phyloP scores from a whole-genome alignment of 2,113 vertebrate species.

The Oryzias melastigma region DNA sequence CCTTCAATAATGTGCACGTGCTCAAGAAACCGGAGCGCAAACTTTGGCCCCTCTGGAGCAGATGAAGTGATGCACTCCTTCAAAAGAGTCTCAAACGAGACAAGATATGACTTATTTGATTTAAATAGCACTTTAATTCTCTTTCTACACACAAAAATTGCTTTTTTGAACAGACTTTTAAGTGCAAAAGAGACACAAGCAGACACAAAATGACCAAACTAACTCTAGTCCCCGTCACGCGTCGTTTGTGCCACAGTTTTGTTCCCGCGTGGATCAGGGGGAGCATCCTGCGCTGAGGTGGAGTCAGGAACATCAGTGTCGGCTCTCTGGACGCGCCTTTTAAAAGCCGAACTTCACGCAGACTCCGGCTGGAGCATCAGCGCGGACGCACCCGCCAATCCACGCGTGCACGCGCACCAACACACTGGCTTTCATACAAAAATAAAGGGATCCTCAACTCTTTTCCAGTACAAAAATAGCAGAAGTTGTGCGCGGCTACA shows the following conservation, averaged over 20 bases:
- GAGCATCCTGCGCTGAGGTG: constrained; percentile 54
- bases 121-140: no score
- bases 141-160: no score
- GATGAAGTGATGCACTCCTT: no score
- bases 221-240: neutral
- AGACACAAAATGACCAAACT: no score
- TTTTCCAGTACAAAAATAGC: constrained; percentile 52
- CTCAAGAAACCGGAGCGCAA: no score
- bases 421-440: constrained; percentile 60
- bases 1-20: no score
- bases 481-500: constrained; percentile 69
- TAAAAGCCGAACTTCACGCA: constrained; percentile 95
- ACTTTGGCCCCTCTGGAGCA: no score
- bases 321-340: constrained; percentile 91
- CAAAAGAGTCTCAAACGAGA: no score
- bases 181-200: no score
- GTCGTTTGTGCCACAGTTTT: no score
- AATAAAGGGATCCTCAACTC: constrained; percentile 66
- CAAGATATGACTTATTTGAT: no score
- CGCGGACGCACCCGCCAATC: constrained; percentile 10
- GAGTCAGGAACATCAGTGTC: constrained; percentile 89
- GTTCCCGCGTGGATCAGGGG: constrained; percentile 45
- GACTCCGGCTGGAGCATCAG: constrained; percentile 76
- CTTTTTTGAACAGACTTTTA: no score
- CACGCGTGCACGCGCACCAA: neutral